Evolutionary conservation across 1,140 invertebrate genomes (phyloP).

Genomic region (Listronotus oregonensis): DNA sequence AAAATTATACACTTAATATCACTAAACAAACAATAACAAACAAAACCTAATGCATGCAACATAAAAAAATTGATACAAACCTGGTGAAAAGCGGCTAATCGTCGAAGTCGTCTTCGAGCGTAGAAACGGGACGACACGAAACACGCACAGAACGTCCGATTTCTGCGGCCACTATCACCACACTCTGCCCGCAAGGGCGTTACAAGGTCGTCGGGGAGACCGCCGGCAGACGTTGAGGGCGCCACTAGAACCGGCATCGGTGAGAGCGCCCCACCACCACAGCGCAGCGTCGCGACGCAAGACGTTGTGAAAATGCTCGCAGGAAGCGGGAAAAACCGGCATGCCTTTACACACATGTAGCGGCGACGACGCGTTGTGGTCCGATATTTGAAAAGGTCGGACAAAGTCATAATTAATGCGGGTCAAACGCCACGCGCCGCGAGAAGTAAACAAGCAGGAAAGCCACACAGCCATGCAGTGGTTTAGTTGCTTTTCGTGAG

Average conservation of each 20-base stretch:
- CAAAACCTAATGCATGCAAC: neutral
- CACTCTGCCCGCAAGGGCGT: slow-evolving; percentile 44
- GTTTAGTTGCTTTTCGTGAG: no score
- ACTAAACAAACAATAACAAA: neutral
- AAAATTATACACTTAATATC: neutral
- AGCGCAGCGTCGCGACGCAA: slow-evolving; percentile 2
- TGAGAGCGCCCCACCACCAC: neutral
- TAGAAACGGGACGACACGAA: slow-evolving; percentile 2
- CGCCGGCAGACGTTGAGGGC: neutral
- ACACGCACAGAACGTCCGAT: slow-evolving; percentile 26
- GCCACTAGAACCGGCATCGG: neutral
- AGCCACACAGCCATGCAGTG: no score
- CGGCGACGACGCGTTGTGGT: no score
- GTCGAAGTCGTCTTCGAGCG: slow-evolving; percentile 9
- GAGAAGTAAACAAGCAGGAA: no score
- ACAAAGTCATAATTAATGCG: no score
- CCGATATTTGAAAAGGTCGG: no score
- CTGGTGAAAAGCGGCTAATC: slow-evolving; percentile 15
- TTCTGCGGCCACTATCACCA: slow-evolving; percentile 39
- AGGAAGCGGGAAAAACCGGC: neutral
- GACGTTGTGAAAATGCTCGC: neutral
- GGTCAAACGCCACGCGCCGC: no score
- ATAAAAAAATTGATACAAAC: slow-evolving; percentile 12
- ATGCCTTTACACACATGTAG: no score
- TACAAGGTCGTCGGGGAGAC: slow-evolving; percentile 42